Evolutionary conservation across 2,113 vertebrate genomes (phyloP), one percentile per base, ranked within the genome.

Genomic region (Canis aureus): DNA sequence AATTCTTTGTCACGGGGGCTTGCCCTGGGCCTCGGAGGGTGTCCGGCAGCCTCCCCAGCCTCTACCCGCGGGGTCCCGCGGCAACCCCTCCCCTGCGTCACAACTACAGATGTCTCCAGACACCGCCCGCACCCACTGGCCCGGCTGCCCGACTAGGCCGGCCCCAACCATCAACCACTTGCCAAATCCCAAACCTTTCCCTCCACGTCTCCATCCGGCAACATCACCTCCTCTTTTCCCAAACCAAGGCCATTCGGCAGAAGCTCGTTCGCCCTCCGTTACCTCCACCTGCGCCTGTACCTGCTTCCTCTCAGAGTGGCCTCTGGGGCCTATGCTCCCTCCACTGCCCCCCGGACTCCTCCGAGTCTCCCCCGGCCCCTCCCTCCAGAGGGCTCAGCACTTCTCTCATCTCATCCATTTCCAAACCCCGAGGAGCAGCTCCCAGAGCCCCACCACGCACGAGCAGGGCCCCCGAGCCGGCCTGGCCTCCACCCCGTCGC

Each of bases 11-110:
- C 19, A 19, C 0, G 3, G 49, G 32, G 10, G 27, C 38, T 78
- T 3, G n/a, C 8, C n/a, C 69, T 5, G 8, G 4, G 53, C 9
- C 12, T 0, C 5, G 20, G 0, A 49, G 17, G 20, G 15, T 2
- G 8, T 32, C 57, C 2, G 5, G 57, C 29, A 49, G 60, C 27
- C 38, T n/a, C 22, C 22, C 43, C 27, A 32, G 79, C 51, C 29
- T 86, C 49, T 3, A 74, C 16, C 53, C 62, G 13, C n/a, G 5
- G 29, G 51, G 38, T 1, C 87, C 60, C 15, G 23, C 0, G 29
- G 20, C 1, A 11, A 17, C 13, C 38, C 13, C 12, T 69, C 66
- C 32, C 53, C 66, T 11, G 51, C 17, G 8, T 20, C 29, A 93
- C 27, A 17, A 13, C 11, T 49, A 16, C 51, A 86, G 69, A 3